Base-by-base conservation (phyloP, 2,113 vertebrate genomes). In the Hemiscyllium ocellatum region DNA sequence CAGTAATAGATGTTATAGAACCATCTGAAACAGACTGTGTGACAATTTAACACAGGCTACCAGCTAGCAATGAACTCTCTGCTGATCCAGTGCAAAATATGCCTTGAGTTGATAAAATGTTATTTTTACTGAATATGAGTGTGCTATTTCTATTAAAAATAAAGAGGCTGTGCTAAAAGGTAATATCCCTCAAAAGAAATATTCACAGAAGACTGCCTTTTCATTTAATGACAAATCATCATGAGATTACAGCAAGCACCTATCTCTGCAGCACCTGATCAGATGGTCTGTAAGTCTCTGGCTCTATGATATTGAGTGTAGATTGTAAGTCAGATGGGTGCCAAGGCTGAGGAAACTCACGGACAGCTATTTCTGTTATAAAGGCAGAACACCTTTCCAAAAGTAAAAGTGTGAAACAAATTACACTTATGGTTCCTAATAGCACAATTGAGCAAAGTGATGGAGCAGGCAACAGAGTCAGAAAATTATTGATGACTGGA, bases 401-500 rank as follows among this genome's bases (percentile, higher is more conserved):
- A 98, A 98, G 98, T 97, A 98, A 98, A 97, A 98, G 98, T 97
- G 97, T 98, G 98, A 98, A 98, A 97, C 97, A 98, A 98, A 98
- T 98, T 98, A 97, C 97, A 97, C 97, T 98, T 98, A 98, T 98
- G 98, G 98, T 98, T 97, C 98, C 98, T 98, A 98, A 97, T 98
- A 98, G 98, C 98, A 98, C 98, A 98, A 98, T 98, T 98, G 97
- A 97, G 98, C 97, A 97, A 97, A 97, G 97, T 98, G 98, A 98
- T 97, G 97, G 97, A 97, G 97, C 97, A 97, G 97, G 97, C 97
- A 97, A 96, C 97, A 97, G 96, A 98, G 97, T 97, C 97, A 98
- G 98, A 98, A 98, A 98, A 97, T 98, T 98, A 98, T 98, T 98
- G 98, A 98, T 98, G 98, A 97, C 97, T 97, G 97, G 97, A 98